Percentiles rank a stretch among this genome's conserved stretches.
These are phyloP conservation scores for Caerostris darwini DNA, from an alignment of 1,140 invertebrate genomes.

Conservation along the genomic window DNA sequence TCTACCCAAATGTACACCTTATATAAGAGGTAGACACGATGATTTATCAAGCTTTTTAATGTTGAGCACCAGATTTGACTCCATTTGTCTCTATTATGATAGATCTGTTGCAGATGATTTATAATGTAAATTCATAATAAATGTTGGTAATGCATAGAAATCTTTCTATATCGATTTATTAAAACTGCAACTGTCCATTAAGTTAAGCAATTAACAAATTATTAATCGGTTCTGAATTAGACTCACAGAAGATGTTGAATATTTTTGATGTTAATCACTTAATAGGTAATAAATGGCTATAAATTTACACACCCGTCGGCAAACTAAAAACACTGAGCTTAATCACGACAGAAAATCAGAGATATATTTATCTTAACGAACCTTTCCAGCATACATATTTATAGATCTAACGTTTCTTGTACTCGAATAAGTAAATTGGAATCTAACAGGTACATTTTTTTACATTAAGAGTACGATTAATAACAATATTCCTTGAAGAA, in stretches of 20 bases:
- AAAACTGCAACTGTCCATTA: too few species aligned
- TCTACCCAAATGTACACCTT: too few species aligned
- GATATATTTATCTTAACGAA: background rate
- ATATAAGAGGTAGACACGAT: too few species aligned
- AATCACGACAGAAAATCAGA: background rate
- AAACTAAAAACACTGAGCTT: background rate
- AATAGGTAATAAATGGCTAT: background rate
- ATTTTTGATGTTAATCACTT: background rate
- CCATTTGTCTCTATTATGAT: too few species aligned
- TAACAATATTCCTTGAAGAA: background rate
- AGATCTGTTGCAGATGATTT: too few species aligned
- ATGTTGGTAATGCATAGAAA: too few species aligned
- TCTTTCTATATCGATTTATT: too few species aligned
- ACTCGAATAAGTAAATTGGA: background rate
- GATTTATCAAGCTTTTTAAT: too few species aligned
- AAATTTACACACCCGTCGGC: background rate
- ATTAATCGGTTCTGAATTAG: conserved; percentile 2
- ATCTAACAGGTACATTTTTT: background rate
- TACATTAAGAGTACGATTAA: background rate
- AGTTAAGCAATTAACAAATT: too few species aligned
- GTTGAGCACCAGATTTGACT: too few species aligned
- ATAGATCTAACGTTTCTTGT: background rate
- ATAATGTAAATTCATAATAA: too few species aligned
- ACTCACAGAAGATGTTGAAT: background rate
- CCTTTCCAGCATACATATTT: background rate